A percentile compares a stretch with the other conserved stretches of the same genome.
phyloP scores from a whole-genome alignment of 2,888 invertebrate genomes.

The Platypus cylindrus region DNA sequence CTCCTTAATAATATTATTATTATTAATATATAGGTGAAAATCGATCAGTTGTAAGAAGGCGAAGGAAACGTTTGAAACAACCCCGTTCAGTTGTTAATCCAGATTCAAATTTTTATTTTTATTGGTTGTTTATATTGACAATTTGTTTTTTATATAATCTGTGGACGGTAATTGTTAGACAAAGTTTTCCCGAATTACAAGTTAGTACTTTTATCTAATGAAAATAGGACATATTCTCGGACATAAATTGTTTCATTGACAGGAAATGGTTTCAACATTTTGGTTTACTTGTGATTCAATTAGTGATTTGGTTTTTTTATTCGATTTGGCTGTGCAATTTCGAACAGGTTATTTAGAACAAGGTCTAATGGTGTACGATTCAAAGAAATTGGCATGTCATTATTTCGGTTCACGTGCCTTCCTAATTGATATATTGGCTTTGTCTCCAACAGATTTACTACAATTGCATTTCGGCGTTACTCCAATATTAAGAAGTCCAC shows the following conservation, averaged over 20 bases:
- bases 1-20: conserved; percentile 23
- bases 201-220: conserved; percentile 23
- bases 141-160: conserved; percentile 86
- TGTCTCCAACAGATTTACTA: conserved; percentile 76
- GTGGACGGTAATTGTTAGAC: conserved; percentile 89
- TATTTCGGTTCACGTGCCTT: conserved; percentile 78
- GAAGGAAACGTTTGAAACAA: conserved; percentile 56
- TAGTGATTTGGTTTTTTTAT: conserved; percentile 75
- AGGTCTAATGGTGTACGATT: conserved; percentile 89
- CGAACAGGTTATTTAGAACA: conserved; percentile 91
- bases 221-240: neutral
- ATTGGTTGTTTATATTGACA: conserved; percentile 85
- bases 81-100: conserved; percentile 83
- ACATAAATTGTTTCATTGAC: conserved; percentile 13
- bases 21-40: conserved; percentile 25
- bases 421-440: conserved; percentile 66
- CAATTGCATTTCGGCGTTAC: conserved; percentile 69
- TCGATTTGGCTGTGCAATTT: conserved; percentile 84
- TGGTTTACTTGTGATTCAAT: conserved; percentile 77
- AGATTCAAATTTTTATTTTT: conserved; percentile 91
- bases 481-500: conserved; percentile 78
- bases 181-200: conserved; percentile 87
- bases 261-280: conserved; percentile 50
- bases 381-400: conserved; percentile 77
- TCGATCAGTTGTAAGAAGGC: conserved; percentile 33